Conservation (phyloP, 2,888 invertebrate genomes). For the Drosophila rellima region DNA sequence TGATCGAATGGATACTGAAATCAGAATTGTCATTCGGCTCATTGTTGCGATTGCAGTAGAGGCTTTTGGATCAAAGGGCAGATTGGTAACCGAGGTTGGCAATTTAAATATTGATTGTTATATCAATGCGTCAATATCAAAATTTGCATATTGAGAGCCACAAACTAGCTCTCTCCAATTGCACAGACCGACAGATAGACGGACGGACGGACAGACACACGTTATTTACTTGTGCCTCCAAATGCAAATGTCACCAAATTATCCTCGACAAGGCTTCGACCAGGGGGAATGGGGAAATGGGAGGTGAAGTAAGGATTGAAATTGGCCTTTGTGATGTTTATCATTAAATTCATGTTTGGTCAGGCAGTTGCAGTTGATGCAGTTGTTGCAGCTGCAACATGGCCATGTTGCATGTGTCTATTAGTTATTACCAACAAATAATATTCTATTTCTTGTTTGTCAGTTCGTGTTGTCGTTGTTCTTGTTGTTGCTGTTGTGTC, state of each 20-base stretch:
- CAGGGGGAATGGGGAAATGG: neutral
- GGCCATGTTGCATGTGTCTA: conserved; percentile 48
- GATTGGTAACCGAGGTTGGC: conserved; percentile 39
- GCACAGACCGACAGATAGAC: conserved; percentile 15
- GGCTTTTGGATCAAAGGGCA: conserved; percentile 21
- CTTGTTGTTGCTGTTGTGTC: conserved; percentile 12
- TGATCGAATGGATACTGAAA: conserved; percentile 3
- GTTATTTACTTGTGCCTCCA: conserved; percentile 47
- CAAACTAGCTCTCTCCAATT: conserved; percentile 62
- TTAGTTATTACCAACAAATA: conserved; percentile 68
- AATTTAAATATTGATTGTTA: conserved; percentile 83
- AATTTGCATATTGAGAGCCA: conserved; percentile 67
- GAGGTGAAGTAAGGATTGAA: conserved; percentile 23
- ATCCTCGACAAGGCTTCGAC: conserved; percentile 28
- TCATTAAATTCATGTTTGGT: conserved; percentile 68
- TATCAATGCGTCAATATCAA: conserved; percentile 73
- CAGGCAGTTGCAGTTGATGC: conserved; percentile 20
- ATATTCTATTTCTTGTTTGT: conserved; percentile 61
- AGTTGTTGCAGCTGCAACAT: conserved; percentile 23
- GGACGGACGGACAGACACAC: conserved; percentile 13
- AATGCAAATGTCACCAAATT: conserved; percentile 62
- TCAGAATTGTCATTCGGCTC: conserved; percentile 15
- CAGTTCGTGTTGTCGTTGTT: conserved; percentile 32
- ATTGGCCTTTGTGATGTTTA: conserved; percentile 67
- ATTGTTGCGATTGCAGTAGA: neutral